phyloP scores from a whole-genome alignment of 2,113 vertebrate species.

The Lophius piscatorius region DNA sequence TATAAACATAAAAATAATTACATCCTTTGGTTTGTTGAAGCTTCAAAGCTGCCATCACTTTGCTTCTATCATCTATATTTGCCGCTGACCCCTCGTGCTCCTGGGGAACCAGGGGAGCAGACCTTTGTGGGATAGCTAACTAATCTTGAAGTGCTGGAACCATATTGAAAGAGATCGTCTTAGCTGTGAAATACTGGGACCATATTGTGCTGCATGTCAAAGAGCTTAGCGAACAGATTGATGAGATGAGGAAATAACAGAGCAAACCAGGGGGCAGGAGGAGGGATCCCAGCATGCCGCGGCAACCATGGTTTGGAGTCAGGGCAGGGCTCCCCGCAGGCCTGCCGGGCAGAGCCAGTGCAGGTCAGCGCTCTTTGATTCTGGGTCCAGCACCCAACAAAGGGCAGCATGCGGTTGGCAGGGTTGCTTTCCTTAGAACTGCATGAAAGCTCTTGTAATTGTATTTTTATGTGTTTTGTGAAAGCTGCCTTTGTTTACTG shows the following conservation, averaged over 20 bases:
- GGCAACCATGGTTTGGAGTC: conserved; percentile 71
- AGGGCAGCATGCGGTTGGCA: conserved; percentile 85
- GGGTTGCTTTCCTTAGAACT: conserved; percentile 79
- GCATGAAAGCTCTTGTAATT: conserved; percentile 70
- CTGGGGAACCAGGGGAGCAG: conserved; percentile 20
- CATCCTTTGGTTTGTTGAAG: not conserved
- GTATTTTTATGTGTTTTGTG: conserved; percentile 63
- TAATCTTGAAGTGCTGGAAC: conserved; percentile 85
- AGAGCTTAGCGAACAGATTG: conserved; percentile 92
- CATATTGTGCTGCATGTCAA: conserved; percentile 93
- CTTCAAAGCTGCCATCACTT: not conserved
- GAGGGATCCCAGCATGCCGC: conserved; percentile 71
- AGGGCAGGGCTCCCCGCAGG: conserved; percentile 80
- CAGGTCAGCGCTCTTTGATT: conserved; percentile 91
- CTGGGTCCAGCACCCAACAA: conserved; percentile 85
- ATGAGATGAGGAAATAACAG: conserved; percentile 93
- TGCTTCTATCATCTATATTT: conserved; percentile 16
- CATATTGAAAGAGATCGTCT: conserved; percentile 84
- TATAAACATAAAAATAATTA: not conserved
- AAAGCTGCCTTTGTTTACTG: conserved; percentile 55
- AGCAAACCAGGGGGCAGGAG: conserved; percentile 64
- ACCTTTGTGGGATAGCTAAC: conserved; percentile 78
- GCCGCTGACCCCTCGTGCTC: not conserved
- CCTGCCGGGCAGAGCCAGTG: conserved; percentile 83
- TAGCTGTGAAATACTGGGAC: conserved; percentile 79